Percentiles rank a stretch among this genome's conserved stretches.
phyloP scores from a whole-genome alignment of 1,140 invertebrate species.

The Zaprionus ornatus region DNA sequence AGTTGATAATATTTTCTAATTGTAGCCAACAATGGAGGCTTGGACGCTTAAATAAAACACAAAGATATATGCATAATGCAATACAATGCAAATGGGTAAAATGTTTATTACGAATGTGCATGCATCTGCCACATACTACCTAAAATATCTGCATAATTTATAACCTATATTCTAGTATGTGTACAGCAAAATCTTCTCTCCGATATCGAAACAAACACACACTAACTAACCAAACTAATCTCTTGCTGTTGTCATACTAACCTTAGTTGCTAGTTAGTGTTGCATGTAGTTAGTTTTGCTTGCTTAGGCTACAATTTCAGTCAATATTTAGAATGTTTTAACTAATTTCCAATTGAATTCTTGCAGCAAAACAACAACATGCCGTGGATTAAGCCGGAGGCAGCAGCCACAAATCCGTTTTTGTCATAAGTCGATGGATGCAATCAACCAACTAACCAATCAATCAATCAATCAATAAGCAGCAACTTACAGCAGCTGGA shows the following conservation, averaged over 20 bases:
- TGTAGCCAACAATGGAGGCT: conserved; percentile 84
- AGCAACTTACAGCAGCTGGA: conserved; percentile 27
- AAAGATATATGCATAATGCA: conserved; percentile 68
- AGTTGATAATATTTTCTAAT: conserved; percentile 75
- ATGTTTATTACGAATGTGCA: conserved; percentile 78
- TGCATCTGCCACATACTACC: conserved; percentile 35
- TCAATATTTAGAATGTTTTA: not conserved
- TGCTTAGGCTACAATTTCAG: conserved; percentile 10
- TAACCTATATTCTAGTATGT: conserved; percentile 8
- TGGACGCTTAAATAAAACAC: conserved; percentile 84
- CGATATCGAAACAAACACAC: conserved; percentile 7
- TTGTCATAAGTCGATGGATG: conserved; percentile 67
- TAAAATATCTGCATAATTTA: not conserved
- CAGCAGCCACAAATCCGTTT: conserved; percentile 82
- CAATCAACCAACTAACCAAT: conserved; percentile 15
- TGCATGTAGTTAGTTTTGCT: conserved; percentile 50
- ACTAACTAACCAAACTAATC: conserved; percentile 18
- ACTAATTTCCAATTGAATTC: conserved; percentile 16
- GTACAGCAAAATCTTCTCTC: not conserved
- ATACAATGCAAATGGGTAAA: conserved; percentile 79
- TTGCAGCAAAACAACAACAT: conserved; percentile 82
- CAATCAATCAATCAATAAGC: conserved; percentile 19
- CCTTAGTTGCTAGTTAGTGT: conserved; percentile 25
- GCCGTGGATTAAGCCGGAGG: conserved; percentile 83
- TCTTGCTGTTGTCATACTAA: conserved; percentile 5